Conservation (phyloP, 2,113 vertebrate species). For the Notarius quadriscutis region DNA sequence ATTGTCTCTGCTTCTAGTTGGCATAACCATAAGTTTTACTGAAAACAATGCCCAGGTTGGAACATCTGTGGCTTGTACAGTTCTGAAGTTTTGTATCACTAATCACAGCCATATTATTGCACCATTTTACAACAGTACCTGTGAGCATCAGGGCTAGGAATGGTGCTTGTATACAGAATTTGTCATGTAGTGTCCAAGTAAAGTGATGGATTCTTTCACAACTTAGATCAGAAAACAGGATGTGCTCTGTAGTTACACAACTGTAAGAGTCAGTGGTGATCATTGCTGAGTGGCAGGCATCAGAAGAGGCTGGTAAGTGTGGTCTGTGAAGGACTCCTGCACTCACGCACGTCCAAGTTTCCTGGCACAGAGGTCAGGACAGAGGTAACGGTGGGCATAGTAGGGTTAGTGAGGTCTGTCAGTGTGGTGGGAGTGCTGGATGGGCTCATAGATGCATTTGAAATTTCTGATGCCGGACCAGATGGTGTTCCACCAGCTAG, state of each 20-base stretch:
- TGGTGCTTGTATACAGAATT: background rate
- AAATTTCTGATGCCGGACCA: slow-evolving; percentile 93
- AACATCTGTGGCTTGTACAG: slow-evolving; percentile 9
- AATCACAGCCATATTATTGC: background rate
- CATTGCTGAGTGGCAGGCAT: slow-evolving; percentile 68
- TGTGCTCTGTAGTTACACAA: background rate
- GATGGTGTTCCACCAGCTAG: slow-evolving; percentile 92
- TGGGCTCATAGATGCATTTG: slow-evolving; percentile 96
- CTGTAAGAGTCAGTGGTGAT: background rate
- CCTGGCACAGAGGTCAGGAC: slow-evolving; percentile 90
- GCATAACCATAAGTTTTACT: background rate
- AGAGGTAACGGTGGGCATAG: slow-evolving; percentile 96
- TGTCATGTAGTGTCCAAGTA: background rate
- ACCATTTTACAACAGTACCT: background rate
- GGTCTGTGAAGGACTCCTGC: slow-evolving; percentile 94
- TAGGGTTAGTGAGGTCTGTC: slow-evolving; percentile 97
- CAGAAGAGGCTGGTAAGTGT: slow-evolving; percentile 99
- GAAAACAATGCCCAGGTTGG: background rate
- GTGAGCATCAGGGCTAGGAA: background rate
- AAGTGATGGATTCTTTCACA: background rate
- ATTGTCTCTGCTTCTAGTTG: background rate
- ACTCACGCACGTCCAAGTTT: slow-evolving; percentile 90
- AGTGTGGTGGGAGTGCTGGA: slow-evolving; percentile 95
- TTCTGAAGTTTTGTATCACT: background rate
- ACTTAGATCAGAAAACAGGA: background rate